phyloP scores from a whole-genome alignment of 2,888 invertebrate species.

The Stenurella melanura region DNA sequence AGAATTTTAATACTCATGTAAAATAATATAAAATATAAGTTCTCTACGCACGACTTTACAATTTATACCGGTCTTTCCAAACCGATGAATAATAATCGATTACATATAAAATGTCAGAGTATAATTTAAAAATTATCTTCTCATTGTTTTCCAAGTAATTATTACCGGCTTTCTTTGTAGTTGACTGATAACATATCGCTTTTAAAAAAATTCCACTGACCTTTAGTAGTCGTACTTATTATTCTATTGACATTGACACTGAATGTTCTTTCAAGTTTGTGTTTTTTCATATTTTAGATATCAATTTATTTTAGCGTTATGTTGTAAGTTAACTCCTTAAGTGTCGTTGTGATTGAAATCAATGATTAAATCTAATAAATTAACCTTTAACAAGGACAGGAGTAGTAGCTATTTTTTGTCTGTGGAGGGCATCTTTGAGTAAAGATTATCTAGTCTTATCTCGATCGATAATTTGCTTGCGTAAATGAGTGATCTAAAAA shows the following conservation, averaged over 20 bases:
- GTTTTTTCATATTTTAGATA: too few species aligned
- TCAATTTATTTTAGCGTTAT: too few species aligned
- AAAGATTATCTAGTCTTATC: slow-evolving; percentile 24
- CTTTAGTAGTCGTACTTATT: too few species aligned
- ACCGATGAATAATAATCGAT: background rate
- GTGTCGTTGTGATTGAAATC: background rate
- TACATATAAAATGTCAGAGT: background rate
- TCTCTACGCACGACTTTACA: too few species aligned
- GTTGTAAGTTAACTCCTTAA: too few species aligned
- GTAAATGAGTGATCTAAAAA: slow-evolving; percentile 30
- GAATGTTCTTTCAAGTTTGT: too few species aligned
- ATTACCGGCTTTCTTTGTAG: slow-evolving; percentile 7
- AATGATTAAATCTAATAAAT: background rate
- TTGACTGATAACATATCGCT: background rate
- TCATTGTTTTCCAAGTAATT: background rate
- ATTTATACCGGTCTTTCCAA: slow-evolving; percentile 11
- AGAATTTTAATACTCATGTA: too few species aligned
- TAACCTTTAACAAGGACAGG: background rate
- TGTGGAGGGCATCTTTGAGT: background rate
- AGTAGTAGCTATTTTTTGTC: background rate
- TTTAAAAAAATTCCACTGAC: too few species aligned
- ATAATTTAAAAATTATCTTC: background rate
- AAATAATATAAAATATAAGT: too few species aligned
- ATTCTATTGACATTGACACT: too few species aligned
- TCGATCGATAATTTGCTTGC: slow-evolving; percentile 29